Evolutionary conservation across 2,113 vertebrate genomes (phyloP), one percentile per base, ranked within the genome.

Genomic region (Saguinus imperator): DNA sequence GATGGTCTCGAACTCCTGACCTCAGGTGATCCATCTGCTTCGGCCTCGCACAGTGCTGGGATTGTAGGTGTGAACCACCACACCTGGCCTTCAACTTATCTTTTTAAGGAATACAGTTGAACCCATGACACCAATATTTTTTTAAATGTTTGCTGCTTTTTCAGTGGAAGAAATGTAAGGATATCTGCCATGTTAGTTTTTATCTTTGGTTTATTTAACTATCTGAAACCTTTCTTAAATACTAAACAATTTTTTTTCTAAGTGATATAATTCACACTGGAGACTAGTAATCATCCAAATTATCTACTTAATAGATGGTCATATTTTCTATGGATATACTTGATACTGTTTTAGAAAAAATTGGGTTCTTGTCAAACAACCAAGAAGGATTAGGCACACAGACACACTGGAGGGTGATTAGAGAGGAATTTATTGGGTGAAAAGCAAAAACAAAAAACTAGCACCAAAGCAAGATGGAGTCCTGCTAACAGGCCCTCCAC

Each of bases 151-250:
- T 61, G 23, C 25, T 61, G 25, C 58, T 29, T 61, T 61, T 93
- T 87, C 23, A 87, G 0, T 88, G 50, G 48, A 87, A 93, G n/a
- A 75, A 50, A 57, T 92, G 73, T 79, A 76, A 72, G 11, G 35
- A 50, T 68, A 48, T 82, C 21, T 96, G n/a, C 14, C 40, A 52
- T 52, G 79, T 61, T 96, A 16, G 14, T 66, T 93, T 89, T 92
- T 82, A 77, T 72, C 83, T 1, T 83, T 94, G 10, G 32, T 89
- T 50, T 87, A n/a, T 83, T 96, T 84, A 90, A 94, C 70, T 97
- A 64, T 40, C 11, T 94, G 18, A 83, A 94, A 37, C 11, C 35
- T 84, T 75, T 95, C 55, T 91, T 86, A 88, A 90, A 91, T 68
- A 90, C 45, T 92, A 75, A 80, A 40, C 40, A 83, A 3, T 50